phyloP scores from a whole-genome alignment of 2,113 vertebrate genomes.

The Acanthisitta chloris region DNA sequence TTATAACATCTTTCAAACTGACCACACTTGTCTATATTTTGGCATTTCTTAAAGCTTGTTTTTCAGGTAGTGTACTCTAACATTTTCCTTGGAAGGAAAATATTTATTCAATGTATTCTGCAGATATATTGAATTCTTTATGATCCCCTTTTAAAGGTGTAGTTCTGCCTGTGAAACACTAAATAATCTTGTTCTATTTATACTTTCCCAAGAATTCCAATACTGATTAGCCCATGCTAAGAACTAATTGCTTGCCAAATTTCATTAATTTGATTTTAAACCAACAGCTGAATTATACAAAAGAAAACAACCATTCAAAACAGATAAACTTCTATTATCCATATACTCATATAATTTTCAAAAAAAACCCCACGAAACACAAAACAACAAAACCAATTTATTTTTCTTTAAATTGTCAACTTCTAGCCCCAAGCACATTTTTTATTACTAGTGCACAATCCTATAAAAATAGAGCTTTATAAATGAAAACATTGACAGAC shows the following conservation, averaged over 20 bases:
- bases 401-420: conserved; percentile 56
- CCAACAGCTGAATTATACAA: not conserved
- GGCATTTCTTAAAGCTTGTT: not conserved
- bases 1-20: not conserved
- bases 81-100: conserved; percentile 8
- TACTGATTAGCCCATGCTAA: not conserved
- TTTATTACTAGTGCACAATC: conserved; percentile 51
- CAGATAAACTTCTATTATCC: conserved; percentile 27
- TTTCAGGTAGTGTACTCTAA: not conserved
- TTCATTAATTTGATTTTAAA: conserved; percentile 42
- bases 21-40: not conserved
- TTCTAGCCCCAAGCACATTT: conserved; percentile 64
- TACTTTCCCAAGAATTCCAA: not conserved
- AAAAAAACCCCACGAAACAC: not conserved
- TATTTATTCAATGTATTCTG: conserved; percentile 3
- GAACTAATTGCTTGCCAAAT: conserved; percentile 18
- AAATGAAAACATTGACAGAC: conserved; percentile 71
- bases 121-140: not conserved
- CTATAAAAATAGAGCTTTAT: conserved; percentile 63
- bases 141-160: not conserved
- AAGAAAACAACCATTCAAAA: conserved; percentile 10
- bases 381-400: conserved; percentile 42
- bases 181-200: not conserved
- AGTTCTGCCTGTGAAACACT: not conserved
- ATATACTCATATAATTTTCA: conserved; percentile 9